Base-by-base conservation (phyloP, 2,113 vertebrate species). In the Pandion haliaetus region DNA sequence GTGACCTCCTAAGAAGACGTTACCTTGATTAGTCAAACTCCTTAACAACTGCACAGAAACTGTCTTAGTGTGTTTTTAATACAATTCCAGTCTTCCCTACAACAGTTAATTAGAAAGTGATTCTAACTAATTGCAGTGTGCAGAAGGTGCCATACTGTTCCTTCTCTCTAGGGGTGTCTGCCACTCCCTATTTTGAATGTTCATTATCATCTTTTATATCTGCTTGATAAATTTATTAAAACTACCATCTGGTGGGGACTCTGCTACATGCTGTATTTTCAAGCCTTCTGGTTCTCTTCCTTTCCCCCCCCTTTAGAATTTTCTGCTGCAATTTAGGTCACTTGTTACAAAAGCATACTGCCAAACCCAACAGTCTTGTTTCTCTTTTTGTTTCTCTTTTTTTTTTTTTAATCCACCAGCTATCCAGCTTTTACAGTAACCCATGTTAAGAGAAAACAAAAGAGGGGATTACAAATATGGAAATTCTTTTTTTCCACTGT, bases 171-270 rank as follows among this genome's bases (percentile, higher is more conserved):
- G 71, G 90, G 85, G 91, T 50, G 24, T 26, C 45, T 88, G 88
- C 91, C 97, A 97, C 96, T 93, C 95, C 97, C 94, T 61, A 57
- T 85, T 97, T 21, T 96, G 88, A 97, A 97, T 58, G 82, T 95
- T 98, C 97, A 97, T 97, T 97, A 97, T 93, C 8, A 18, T 96
- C 93, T 97, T 98, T 97, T 93, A 97, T 94, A 97, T 65, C 81
- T 0, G 1, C 92, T 97, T 98, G 94, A 98, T 98, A 98, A 96
- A 98, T 97, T 95, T 98, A 98, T 98, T 98, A 98, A 96, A 98
- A 98, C 95, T 92, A 97, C 98, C 98, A 98, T 98, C 98, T 98
- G 98, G 96, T 97, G 65, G 88, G 93, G 95, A 97, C 81, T 95
- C 83, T 54, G 81, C 67, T 95, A 94, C 95, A 58, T 87, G 91